Conservation (phyloP, 2,797 vertebrate genomes). For the Phoxinus dragarum region DNA sequence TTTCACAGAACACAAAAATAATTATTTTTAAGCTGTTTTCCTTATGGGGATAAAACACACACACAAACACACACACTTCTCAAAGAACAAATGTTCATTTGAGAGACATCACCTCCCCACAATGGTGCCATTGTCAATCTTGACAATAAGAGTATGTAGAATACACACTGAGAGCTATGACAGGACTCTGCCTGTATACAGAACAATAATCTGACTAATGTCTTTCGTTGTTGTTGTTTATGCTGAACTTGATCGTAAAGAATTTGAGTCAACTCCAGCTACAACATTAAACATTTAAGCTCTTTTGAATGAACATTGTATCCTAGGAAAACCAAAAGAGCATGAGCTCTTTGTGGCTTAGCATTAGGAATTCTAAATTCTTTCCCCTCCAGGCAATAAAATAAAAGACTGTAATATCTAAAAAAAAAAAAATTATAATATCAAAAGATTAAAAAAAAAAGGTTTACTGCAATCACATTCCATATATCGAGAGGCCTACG, state of each 20-base stretch:
- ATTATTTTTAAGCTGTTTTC: background rate
- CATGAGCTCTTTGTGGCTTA: background rate
- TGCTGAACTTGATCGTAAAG: background rate
- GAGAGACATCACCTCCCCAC: conserved; percentile 26
- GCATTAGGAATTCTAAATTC: conserved; percentile 11
- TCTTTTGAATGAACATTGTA: conserved; percentile 22
- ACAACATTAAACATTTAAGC: background rate
- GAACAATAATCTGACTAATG: conserved; percentile 18
- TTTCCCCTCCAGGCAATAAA: conserved; percentile 8
- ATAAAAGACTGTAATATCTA: background rate
- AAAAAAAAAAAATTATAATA: too few relatives aligned
- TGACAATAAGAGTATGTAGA: conserved; percentile 11
- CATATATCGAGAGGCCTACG: background rate
- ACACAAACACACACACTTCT: background rate
- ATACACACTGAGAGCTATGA: conserved; percentile 22
- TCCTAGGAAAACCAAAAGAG: conserved; percentile 19
- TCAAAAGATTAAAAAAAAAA: background rate
- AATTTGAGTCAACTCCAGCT: background rate
- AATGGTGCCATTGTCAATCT: conserved; percentile 26
- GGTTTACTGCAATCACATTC: background rate
- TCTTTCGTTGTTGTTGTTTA: conserved; percentile 5
- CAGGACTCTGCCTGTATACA: conserved; percentile 1
- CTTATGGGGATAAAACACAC: too few relatives aligned
- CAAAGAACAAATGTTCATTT: conserved; percentile 16
- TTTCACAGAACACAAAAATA: too few relatives aligned